A percentile compares a stretch with the other conserved stretches of the same genome.
Evolutionary conservation across 2,888 invertebrate genomes (phyloP).

Genomic region (Acleris sparsana): DNA sequence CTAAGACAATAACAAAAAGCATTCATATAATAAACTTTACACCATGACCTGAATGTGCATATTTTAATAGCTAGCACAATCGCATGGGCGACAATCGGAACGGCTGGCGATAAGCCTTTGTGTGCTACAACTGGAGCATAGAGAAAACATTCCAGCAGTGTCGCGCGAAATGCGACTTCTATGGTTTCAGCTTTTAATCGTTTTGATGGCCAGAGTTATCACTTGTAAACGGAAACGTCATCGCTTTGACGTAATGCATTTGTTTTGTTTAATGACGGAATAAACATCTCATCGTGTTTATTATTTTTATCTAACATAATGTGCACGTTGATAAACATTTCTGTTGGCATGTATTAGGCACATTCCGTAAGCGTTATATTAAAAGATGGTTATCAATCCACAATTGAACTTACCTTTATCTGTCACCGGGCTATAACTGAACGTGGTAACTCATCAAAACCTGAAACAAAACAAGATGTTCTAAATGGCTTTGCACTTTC

Average conservation of each 20-base stretch:
- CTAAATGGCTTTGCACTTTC: too few relatives aligned
- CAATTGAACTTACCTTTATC: constrained; percentile 51
- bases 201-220: constrained; percentile 14
- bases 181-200: constrained; percentile 37
- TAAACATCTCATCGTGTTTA: too few relatives aligned
- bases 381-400: neutral
- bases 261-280: too few relatives aligned
- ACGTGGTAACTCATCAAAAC: constrained; percentile 59
- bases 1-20: constrained; percentile 1
- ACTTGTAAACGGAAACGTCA: too few relatives aligned
- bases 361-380: too few relatives aligned
- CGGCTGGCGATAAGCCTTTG: constrained; percentile 47
- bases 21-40: constrained; percentile 11
- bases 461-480: constrained; percentile 48
- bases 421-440: constrained; percentile 50
- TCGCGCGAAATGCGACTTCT: constrained; percentile 37
- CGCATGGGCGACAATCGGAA: constrained; percentile 39
- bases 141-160: constrained; percentile 43
- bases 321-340: too few relatives aligned
- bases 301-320: too few relatives aligned
- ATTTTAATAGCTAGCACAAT: constrained; percentile 10
- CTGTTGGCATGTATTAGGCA: too few relatives aligned
- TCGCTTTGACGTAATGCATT: too few relatives aligned
- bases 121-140: constrained; percentile 63
- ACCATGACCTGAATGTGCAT: constrained; percentile 25